Conservation (phyloP, 92 coral and sea anemone genomes). For the Palythoa caribaeorum region DNA sequence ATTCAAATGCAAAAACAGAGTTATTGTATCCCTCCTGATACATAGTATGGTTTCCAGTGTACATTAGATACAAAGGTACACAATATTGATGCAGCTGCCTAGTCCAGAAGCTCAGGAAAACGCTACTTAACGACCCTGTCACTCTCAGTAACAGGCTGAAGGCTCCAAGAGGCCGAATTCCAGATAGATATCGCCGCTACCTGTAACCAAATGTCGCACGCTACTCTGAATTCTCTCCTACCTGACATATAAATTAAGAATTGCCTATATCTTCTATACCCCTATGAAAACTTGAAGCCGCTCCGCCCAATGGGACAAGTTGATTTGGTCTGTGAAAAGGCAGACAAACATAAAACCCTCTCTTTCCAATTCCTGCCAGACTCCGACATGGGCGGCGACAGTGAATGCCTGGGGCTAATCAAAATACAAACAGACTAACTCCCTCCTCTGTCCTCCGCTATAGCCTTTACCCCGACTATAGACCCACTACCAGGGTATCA, state of each 20-base stretch:
- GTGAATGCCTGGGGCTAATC: slow-evolving; percentile 58
- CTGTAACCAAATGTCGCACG: slow-evolving; percentile 60
- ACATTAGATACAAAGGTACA: no score
- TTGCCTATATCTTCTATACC: slow-evolving; percentile 51
- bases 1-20: neutral
- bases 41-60: no score
- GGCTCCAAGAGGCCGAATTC: slow-evolving; percentile 48
- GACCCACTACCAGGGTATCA: no score
- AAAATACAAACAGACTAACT: slow-evolving; percentile 64
- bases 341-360: no score
- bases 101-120: no score
- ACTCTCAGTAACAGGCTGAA: slow-evolving; percentile 58
- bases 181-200: slow-evolving; percentile 79
- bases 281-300: slow-evolving; percentile 67
- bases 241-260: slow-evolving; percentile 27
- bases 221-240: slow-evolving; percentile 44
- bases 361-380: slow-evolving; percentile 13
- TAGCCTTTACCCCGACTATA: neutral
- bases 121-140: slow-evolving; percentile 60
- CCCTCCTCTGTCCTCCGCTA: slow-evolving; percentile 32
- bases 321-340: neutral
- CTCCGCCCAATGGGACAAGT: slow-evolving; percentile 61
- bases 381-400: slow-evolving; percentile 57
- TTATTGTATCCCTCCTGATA: neutral
- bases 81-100: no score